Base-by-base conservation (phyloP, 1,140 invertebrate species). In the Ephestia elutella region DNA sequence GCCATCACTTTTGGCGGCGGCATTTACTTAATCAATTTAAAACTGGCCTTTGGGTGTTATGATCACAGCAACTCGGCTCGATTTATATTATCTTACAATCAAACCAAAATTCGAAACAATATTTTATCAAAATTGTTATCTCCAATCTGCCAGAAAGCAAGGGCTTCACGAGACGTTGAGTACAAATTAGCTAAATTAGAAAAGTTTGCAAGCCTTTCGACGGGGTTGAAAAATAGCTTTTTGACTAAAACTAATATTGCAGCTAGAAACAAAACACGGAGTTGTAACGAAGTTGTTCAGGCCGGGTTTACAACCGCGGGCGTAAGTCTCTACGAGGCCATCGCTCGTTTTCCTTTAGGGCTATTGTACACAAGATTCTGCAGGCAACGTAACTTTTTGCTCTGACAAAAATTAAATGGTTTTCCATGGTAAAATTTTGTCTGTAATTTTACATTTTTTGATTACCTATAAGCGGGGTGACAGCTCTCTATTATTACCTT, bases 221-320 rank as follows among this genome's bases (percentile, higher is more conserved):
- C 80, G 78, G 68, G 70, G 66, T 77, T 87, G 80, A 85, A 85
- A 86, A 87, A 86, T 87, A 82, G 83, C 82, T 81, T 86, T 87
- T 84, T 81, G 82, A 80, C 83, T 80, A 81, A 85, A 87, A 87
- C 85, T 86, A 87, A 87, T 87, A 87, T 86, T 77, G 74, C 71
- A 73, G 65, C 59, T 68, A 76, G 76, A 82, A 85, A 86, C 82
- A 84, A 85, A 83, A 87, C 81, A 65, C 67, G 67, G 80, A 82
- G 81, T 80, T 82, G 80, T 83, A 85, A 82, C 82, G 77, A 84
- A 84, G 80, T 87, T 87, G 83, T 82, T 75, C 66, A 63, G 62
- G 59, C 59, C 58, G 74, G 74, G 76, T 79, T 82, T 81, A 79
- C 74, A 77, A 75, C 78, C 82, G 75, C 81, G 79, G 79, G 79